Percentiles rank a stretch among this genome's conserved stretches.
Evolutionary conservation across 2,113 vertebrate species (phyloP).

Genomic region (Sebastes schlegelii): DNA sequence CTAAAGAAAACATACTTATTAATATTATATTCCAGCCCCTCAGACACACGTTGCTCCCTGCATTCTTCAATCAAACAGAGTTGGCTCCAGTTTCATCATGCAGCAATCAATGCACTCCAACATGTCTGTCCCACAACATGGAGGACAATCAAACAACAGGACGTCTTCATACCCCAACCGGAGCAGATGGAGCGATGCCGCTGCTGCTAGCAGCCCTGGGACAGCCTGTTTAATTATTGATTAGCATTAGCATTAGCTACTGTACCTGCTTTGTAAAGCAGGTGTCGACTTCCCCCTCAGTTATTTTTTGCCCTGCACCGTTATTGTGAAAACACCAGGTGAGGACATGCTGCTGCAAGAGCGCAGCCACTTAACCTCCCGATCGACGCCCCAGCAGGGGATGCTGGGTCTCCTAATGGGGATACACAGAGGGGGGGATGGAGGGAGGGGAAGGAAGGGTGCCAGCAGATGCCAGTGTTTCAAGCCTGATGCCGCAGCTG

Average conservation of each 20-base stretch:
- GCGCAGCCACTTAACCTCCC: constrained; percentile 63
- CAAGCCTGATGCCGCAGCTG: constrained; percentile 78
- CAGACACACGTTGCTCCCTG: not conserved
- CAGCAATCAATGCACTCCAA: not conserved
- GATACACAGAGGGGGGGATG: not conserved
- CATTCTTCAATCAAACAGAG: not conserved
- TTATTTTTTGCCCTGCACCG: constrained; percentile 59
- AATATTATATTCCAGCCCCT: no score
- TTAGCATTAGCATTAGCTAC: constrained; percentile 27
- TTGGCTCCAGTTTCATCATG: not conserved
- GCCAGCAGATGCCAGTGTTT: constrained; percentile 79
- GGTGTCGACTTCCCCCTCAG: constrained; percentile 62
- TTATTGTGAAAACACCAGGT: constrained; percentile 77
- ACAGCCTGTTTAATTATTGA: constrained; percentile 73
- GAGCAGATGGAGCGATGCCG: constrained; percentile 41
- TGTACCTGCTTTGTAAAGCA: constrained; percentile 62
- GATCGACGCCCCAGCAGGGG: constrained; percentile 13
- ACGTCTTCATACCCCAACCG: constrained; percentile 4
- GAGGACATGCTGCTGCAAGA: constrained; percentile 65
- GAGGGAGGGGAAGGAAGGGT: not conserved
- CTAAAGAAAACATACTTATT: no score
- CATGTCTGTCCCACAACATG: constrained; percentile 14
- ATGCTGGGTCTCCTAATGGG: constrained; percentile 34
- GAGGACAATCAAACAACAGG: constrained; percentile 18
- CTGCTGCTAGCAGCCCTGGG: constrained; percentile 16